Conservation (phyloP, 2,113 vertebrate genomes). For the Crotalus tigris region DNA sequence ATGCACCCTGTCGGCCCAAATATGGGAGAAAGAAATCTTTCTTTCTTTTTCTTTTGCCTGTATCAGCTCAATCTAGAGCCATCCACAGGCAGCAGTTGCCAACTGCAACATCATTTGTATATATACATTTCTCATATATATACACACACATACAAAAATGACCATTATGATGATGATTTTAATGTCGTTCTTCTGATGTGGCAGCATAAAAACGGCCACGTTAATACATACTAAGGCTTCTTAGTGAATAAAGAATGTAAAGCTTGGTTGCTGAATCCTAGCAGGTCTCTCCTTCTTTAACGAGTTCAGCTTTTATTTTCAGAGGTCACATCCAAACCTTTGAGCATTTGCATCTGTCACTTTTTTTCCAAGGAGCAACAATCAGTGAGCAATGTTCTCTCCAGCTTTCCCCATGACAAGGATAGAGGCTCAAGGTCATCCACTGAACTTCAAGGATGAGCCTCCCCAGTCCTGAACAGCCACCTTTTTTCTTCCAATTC, state of each 20-base stretch:
- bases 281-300: neutral
- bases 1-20: too few relatives aligned
- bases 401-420: neutral
- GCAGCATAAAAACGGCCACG: neutral
- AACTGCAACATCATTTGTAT: too few relatives aligned
- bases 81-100: too few relatives aligned
- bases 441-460: neutral
- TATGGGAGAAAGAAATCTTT: too few relatives aligned
- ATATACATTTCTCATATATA: too few relatives aligned
- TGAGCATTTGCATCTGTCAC: neutral
- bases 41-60: too few relatives aligned
- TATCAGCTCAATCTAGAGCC: too few relatives aligned
- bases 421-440: neutral
- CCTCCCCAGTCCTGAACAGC: neutral
- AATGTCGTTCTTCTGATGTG: neutral
- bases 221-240: neutral
- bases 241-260: neutral
- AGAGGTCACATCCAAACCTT: neutral
- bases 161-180: neutral
- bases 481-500: neutral
- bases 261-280: neutral
- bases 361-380: neutral
- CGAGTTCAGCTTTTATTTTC: neutral
- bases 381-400: neutral
- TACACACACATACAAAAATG: neutral